Conservation (phyloP, 2,888 invertebrate species). For the Lepeophtheirus nordmannii region DNA sequence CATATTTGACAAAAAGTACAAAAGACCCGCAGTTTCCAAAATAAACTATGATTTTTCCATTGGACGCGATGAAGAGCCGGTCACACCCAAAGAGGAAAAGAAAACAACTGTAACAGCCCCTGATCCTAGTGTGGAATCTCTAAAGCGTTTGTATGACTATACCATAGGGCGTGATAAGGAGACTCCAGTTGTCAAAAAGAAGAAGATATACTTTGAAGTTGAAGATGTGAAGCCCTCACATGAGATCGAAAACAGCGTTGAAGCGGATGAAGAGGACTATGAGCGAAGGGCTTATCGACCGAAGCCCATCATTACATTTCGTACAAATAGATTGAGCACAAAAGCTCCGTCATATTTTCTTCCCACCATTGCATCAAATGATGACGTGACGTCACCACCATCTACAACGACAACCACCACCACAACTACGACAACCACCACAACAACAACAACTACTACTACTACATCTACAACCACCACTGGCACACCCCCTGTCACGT, state of each 20-base stretch:
- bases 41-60: background rate
- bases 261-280: background rate
- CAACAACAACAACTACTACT: background rate
- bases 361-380: background rate
- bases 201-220: background rate
- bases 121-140: background rate
- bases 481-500: background rate
- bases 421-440: background rate
- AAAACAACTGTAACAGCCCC: too few species aligned
- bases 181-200: background rate
- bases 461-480: background rate
- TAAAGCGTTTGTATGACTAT: background rate
- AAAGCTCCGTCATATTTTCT: background rate
- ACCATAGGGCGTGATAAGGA: slow-evolving; percentile 1
- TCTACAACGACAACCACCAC: background rate
- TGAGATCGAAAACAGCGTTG: background rate
- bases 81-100: background rate
- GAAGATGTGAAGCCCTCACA: background rate
- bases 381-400: background rate
- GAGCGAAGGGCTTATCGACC: background rate
- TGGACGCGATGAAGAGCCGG: background rate
- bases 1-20: background rate
- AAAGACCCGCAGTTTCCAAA: background rate
- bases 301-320: background rate
- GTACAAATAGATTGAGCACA: background rate